Conservation (phyloP, 2,797 vertebrate genomes). For the Bryconaethiops microstoma region DNA sequence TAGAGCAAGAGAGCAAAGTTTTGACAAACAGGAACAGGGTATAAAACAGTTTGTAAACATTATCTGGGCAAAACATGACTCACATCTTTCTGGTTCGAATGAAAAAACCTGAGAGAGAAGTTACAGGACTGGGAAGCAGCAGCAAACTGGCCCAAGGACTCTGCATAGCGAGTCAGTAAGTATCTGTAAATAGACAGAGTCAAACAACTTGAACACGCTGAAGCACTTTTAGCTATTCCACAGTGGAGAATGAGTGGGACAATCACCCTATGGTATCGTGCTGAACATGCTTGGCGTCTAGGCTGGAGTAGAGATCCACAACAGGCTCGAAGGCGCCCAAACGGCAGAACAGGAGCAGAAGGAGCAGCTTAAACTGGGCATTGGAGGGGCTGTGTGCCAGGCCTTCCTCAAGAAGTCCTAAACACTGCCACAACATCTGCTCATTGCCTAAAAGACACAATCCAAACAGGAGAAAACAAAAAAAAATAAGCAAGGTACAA, state of each 20-base stretch:
- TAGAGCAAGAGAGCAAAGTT: neutral
- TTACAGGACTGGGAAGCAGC: slow-evolving; percentile 97
- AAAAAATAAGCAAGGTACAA: neutral
- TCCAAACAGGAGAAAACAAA: neutral
- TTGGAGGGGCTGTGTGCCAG: slow-evolving; percentile 89
- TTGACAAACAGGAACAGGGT: neutral
- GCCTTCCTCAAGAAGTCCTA: slow-evolving; percentile 90
- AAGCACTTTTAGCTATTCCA: neutral
- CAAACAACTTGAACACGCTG: neutral
- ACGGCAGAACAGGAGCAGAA: slow-evolving; percentile 92
- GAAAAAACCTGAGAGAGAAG: slow-evolving; percentile 99
- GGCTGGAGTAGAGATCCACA: slow-evolving; percentile 93
- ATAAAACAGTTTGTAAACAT: neutral
- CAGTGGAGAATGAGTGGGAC: neutral
- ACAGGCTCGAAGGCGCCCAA: slow-evolving; percentile 95
- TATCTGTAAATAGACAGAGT: slow-evolving; percentile 77
- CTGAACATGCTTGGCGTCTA: slow-evolving; percentile 97
- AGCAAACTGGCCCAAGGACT: slow-evolving; percentile 91
- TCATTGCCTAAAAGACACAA: slow-evolving; percentile 81
- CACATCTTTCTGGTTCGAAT: slow-evolving; percentile 99
- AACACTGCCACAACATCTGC: slow-evolving; percentile 84
- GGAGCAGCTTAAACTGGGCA: slow-evolving; percentile 97
- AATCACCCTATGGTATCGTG: slow-evolving; percentile 98
- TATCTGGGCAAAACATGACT: slow-evolving; percentile 66
- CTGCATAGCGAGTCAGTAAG: slow-evolving; percentile 92